Percentiles rank a stretch among this genome's conserved stretches.
These are phyloP conservation scores for Gibbula magus DNA, from an alignment of 2,888 invertebrate species.

Conservation along the genomic window DNA sequence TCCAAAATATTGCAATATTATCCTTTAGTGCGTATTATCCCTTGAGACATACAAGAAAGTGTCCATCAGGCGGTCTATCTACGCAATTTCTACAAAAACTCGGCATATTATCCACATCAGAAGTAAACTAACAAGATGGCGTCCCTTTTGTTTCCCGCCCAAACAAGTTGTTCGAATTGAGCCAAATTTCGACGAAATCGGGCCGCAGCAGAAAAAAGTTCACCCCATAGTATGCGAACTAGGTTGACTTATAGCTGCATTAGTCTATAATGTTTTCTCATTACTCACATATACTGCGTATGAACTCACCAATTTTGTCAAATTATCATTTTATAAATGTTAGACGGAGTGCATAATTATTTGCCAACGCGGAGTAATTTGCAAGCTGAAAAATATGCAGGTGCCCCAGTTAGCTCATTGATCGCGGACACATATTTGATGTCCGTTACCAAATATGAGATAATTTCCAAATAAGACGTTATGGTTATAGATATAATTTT, in stretches of 20 bases:
- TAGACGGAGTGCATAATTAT: neutral
- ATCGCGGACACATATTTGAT: neutral
- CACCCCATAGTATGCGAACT: neutral
- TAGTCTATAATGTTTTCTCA: no score
- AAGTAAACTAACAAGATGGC: slow-evolving; percentile 66
- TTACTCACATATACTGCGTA: no score
- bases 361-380: neutral
- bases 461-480: no score
- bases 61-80: slow-evolving; percentile 46
- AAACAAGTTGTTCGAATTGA: slow-evolving; percentile 61
- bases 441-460: no score
- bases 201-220: slow-evolving; percentile 19
- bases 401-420: slow-evolving; percentile 9
- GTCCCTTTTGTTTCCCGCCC: slow-evolving; percentile 70
- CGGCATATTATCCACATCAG: slow-evolving; percentile 39
- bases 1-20: slow-evolving; percentile 10
- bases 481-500: no score
- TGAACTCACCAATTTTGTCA: no score
- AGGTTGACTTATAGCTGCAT: no score
- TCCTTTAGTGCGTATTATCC: neutral
- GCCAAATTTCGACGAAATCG: slow-evolving; percentile 28
- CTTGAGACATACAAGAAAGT: neutral
- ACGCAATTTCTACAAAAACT: slow-evolving; percentile 36
- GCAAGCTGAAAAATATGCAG: slow-evolving; percentile 10
- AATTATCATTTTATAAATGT: neutral